A percentile compares a stretch with the other conserved stretches of the same genome.
Evolutionary conservation across 2,888 invertebrate genomes (phyloP).

Genomic region (Phalera bucephala): DNA sequence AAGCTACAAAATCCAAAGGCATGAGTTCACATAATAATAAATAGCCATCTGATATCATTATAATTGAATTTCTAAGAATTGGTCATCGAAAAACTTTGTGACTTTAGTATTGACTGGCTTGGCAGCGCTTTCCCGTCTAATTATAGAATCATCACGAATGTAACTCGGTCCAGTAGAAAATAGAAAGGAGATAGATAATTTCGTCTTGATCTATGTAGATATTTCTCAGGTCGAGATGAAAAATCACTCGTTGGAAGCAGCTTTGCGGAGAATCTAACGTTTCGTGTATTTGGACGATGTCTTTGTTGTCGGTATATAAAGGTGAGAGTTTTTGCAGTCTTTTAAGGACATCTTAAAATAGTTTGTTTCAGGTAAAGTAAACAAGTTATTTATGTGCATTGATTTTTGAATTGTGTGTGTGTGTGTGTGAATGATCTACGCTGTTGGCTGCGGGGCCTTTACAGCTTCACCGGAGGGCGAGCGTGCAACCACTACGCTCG

Average conservation of each 20-base stretch:
- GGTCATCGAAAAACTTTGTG: slow-evolving; percentile 21
- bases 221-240: slow-evolving; percentile 17
- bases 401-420: too few species aligned
- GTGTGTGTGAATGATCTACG: too few species aligned
- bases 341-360: slow-evolving; percentile 16
- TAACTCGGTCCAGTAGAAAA: slow-evolving; percentile 30
- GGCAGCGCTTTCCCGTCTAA: slow-evolving; percentile 51
- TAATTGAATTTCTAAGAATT: slow-evolving; percentile 18
- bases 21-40: slow-evolving; percentile 3
- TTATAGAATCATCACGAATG: slow-evolving; percentile 41
- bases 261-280: not conserved
- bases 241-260: slow-evolving; percentile 10
- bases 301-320: not conserved
- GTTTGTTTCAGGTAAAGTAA: not conserved
- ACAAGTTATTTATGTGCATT: not conserved
- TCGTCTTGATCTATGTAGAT: slow-evolving; percentile 16
- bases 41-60: slow-evolving; percentile 18
- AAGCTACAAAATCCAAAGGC: too few species aligned
- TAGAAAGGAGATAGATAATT: slow-evolving; percentile 39
- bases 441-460: too few species aligned
- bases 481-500: too few species aligned
- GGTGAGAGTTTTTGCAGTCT: slow-evolving; percentile 4
- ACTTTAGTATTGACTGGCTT: slow-evolving; percentile 49
- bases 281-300: not conserved
- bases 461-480: too few species aligned